These are phyloP conservation scores for Typhlichthys eigenmanni DNA, from an alignment of 2,797 vertebrate genomes.

Conservation along the genomic window DNA sequence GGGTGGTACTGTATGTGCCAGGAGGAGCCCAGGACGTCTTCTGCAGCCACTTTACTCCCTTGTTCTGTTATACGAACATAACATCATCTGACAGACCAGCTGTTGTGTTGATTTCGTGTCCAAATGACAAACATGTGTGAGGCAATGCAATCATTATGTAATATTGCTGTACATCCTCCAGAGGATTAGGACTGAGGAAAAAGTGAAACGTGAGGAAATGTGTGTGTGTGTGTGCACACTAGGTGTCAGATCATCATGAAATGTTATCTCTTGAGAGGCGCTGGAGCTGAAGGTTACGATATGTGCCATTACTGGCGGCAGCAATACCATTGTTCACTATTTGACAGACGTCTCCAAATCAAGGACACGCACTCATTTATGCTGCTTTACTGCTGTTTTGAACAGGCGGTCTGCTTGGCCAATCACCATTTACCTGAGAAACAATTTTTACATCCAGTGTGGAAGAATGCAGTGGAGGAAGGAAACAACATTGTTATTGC, in stretches of 20 bases:
- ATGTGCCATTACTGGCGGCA: constrained; percentile 29
- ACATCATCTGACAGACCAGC: constrained; percentile 64
- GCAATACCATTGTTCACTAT: constrained; percentile 39
- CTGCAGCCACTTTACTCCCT: constrained; percentile 34
- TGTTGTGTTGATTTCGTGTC: constrained; percentile 50
- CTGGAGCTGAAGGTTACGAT: constrained; percentile 28
- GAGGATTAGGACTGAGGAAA: constrained; percentile 8
- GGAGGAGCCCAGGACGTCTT: constrained; percentile 8
- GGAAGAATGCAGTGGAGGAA: constrained; percentile 4
- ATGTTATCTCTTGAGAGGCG: constrained; percentile 24
- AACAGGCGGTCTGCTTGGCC: constrained; percentile 25
- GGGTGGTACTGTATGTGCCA: constrained; percentile 22
- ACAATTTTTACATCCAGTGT: constrained; percentile 14
- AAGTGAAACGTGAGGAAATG: constrained; percentile 9
- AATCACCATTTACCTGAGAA: not conserved
- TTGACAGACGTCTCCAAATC: constrained; percentile 31
- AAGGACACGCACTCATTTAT: constrained; percentile 19
- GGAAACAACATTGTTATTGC: constrained; percentile 24
- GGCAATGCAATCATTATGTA: constrained; percentile 56
- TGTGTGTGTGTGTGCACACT: not conserved
- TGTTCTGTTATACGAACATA: constrained; percentile 34
- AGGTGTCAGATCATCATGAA: constrained; percentile 25
- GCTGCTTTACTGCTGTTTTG: constrained; percentile 32
- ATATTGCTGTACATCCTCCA: constrained; percentile 20
- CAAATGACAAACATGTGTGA: constrained; percentile 40